These are phyloP conservation scores for Drosophila birchii DNA, from an alignment of 2,888 invertebrate species.

Conservation along the genomic window DNA sequence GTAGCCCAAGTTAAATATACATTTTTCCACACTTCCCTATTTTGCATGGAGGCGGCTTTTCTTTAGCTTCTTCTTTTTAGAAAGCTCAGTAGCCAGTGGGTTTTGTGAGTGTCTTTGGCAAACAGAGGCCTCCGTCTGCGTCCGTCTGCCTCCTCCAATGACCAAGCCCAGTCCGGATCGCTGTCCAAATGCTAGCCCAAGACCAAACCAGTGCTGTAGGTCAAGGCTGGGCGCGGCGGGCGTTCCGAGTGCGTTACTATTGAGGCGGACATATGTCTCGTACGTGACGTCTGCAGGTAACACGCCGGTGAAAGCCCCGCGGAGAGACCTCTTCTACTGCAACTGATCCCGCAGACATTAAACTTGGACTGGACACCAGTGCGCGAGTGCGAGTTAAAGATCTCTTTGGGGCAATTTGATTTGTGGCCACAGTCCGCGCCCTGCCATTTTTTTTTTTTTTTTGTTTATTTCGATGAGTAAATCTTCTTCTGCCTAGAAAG, in stretches of 20 bases:
- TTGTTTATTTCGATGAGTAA: conserved; percentile 21
- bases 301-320: conserved; percentile 36
- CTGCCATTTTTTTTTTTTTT: conserved; percentile 26
- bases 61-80: conserved; percentile 6
- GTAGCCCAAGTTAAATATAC: background rate
- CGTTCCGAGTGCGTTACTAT: conserved; percentile 54
- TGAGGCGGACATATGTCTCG: conserved; percentile 19
- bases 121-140: conserved; percentile 11
- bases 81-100: conserved; percentile 11
- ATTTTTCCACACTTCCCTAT: background rate
- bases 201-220: conserved; percentile 72
- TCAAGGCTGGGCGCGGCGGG: conserved; percentile 81
- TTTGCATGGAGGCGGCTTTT: background rate
- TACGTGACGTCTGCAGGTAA: conserved; percentile 57
- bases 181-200: conserved; percentile 24
- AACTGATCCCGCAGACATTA: conserved; percentile 23
- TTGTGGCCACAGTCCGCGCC: conserved; percentile 44
- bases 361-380: conserved; percentile 26
- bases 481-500: conserved; percentile 42
- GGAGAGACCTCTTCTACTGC: background rate
- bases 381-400: conserved; percentile 39
- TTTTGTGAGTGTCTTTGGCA: background rate
- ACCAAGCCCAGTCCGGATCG: conserved; percentile 1
- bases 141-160: background rate
- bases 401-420: conserved; percentile 43